Conservation (phyloP, 2,113 vertebrate species). For the Tragelaphus imberbis region DNA sequence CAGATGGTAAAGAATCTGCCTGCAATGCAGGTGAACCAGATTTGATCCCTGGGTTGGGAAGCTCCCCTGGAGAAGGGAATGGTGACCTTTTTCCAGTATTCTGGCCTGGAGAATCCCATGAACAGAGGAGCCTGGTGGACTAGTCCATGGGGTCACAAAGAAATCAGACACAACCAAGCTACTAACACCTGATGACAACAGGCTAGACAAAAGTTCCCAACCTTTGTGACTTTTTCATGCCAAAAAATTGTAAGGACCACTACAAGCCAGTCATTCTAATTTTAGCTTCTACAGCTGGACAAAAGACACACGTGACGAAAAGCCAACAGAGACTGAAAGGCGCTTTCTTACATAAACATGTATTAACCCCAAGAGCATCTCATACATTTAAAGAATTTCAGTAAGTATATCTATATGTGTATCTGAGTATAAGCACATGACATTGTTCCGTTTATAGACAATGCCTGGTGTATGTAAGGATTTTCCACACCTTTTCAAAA, state of each 20-base stretch:
- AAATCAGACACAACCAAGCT: neutral
- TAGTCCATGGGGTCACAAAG: neutral
- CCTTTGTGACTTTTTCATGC: neutral
- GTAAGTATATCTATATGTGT: neutral
- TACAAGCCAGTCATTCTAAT: neutral
- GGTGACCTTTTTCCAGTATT: neutral
- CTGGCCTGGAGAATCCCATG: neutral
- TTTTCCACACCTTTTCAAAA: neutral
- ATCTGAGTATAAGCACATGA: fast-evolving
- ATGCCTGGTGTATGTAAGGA: no score
- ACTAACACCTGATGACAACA: neutral
- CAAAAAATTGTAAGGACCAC: neutral
- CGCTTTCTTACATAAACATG: neutral
- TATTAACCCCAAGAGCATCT: neutral
- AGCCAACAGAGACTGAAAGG: neutral
- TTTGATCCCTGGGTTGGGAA: neutral
- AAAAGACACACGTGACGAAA: neutral
- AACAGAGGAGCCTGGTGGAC: neutral
- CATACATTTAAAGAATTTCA: neutral
- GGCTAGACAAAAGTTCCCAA: neutral
- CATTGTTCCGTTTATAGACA: neutral
- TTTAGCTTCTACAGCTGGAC: neutral
- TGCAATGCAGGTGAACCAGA: neutral
- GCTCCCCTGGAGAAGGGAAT: neutral
- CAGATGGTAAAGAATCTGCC: neutral